A percentile compares a stretch with the other conserved stretches of the same genome.
Conservation (phyloP, 2,797 vertebrate genomes). For the Graptemys geographica region DNA sequence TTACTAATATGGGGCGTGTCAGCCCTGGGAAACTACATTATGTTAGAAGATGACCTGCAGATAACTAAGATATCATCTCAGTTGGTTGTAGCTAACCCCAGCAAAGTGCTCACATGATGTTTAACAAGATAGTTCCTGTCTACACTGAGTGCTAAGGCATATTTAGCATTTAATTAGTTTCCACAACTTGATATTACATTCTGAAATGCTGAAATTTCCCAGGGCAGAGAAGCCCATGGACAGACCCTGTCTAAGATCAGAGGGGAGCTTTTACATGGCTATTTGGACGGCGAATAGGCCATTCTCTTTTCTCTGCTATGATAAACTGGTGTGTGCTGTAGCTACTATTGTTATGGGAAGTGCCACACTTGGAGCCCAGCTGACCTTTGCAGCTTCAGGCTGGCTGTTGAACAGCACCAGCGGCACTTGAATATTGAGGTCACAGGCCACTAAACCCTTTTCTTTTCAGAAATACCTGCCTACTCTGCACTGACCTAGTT, state of each 20-base stretch:
- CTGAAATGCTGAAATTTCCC: neutral
- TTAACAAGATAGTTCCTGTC: neutral
- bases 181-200: neutral
- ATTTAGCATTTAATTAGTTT: neutral
- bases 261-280: neutral
- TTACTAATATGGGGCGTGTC: accelerated
- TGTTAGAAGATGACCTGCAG: neutral
- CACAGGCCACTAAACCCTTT: slow-evolving; percentile 30
- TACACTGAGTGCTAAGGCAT: neutral
- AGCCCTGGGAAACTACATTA: neutral
- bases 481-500: neutral
- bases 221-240: neutral
- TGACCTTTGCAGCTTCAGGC: neutral
- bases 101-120: neutral
- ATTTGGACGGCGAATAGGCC: neutral
- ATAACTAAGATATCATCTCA: neutral
- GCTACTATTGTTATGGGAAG: neutral
- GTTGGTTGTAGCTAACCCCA: neutral
- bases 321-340: neutral
- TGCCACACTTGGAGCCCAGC: neutral
- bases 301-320: neutral
- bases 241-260: neutral
- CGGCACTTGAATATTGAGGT: neutral
- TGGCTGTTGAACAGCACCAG: slow-evolving; percentile 9
- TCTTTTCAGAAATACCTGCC: slow-evolving; percentile 14